Percentiles rank a stretch among this genome's conserved stretches.
phyloP scores from a whole-genome alignment of 1,140 invertebrate genomes.

The Dendrolimus punctatus region DNA sequence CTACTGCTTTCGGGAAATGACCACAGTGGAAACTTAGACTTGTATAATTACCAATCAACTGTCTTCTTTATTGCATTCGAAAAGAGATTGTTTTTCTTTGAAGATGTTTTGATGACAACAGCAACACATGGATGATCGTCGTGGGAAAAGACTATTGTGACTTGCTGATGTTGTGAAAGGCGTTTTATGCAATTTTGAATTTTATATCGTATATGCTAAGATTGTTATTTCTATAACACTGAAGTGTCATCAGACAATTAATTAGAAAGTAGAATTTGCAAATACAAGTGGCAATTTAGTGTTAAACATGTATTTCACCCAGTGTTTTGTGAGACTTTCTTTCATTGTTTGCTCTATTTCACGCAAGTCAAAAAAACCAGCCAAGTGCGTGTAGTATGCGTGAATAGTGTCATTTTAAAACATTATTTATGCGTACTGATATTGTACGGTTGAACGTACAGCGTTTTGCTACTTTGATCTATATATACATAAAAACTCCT shows the following conservation, averaged over 20 bases:
- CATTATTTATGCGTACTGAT: no score
- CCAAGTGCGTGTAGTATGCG: background rate
- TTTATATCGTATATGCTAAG: constrained; percentile 16
- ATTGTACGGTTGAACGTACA: no score
- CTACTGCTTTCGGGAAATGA: constrained; percentile 41
- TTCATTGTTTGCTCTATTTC: constrained; percentile 7
- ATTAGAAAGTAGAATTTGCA: constrained; percentile 49
- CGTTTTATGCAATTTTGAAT: constrained; percentile 19
- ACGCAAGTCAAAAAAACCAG: background rate
- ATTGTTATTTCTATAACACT: constrained; percentile 11
- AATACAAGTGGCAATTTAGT: constrained; percentile 45
- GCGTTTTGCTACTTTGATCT: no score
- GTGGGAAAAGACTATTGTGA: constrained; percentile 53
- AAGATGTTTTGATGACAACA: constrained; percentile 24
- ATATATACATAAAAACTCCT: no score
- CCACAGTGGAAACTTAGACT: constrained; percentile 29
- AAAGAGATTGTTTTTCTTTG: constrained; percentile 9
- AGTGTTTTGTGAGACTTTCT: constrained; percentile 28
- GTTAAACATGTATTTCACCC: constrained; percentile 28
- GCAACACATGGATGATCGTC: constrained; percentile 48
- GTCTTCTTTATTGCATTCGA: constrained; percentile 8
- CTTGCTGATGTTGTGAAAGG: constrained; percentile 26
- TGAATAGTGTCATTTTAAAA: no score
- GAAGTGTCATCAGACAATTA: constrained; percentile 32
- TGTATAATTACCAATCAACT: constrained; percentile 18